phyloP scores from a whole-genome alignment of 1,140 invertebrate species.

The Brachionus angularis region DNA sequence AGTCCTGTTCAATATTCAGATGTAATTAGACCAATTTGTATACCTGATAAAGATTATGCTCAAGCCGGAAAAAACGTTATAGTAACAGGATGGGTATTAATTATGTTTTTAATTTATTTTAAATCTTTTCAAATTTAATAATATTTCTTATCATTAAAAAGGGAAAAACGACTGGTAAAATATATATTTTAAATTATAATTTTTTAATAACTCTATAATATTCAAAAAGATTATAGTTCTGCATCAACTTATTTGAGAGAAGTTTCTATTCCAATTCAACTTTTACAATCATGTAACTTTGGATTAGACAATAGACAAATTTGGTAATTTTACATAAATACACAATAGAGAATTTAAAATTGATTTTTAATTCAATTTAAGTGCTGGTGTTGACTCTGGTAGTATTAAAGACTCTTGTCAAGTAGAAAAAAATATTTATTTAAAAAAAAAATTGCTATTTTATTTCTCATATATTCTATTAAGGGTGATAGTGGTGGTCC shows the following conservation, averaged over 20 bases:
- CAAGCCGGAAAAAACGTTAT: slow-evolving; percentile 20
- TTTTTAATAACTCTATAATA: too few species aligned
- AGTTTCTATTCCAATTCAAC: too few species aligned
- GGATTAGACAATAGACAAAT: background rate
- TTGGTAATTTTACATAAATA: background rate
- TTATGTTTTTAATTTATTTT: background rate
- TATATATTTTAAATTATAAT: background rate
- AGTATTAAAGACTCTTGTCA: slow-evolving; percentile 19
- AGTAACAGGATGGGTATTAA: slow-evolving; percentile 38
- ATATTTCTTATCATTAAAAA: too few species aligned
- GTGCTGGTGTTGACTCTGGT: background rate
- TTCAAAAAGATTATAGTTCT: too few species aligned
- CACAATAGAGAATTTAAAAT: background rate
- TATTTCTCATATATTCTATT: background rate
- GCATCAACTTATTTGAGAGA: too few species aligned
- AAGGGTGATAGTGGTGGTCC: slow-evolving; percentile 43
- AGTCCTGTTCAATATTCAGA: slow-evolving; percentile 60
- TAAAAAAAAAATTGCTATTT: background rate
- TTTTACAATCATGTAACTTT: background rate
- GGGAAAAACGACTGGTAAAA: slow-evolving; percentile 7
- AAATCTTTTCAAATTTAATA: background rate
- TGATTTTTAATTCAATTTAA: background rate
- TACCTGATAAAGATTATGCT: slow-evolving; percentile 57
- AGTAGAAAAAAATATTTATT: background rate
- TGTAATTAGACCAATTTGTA: slow-evolving; percentile 65